A percentile compares a stretch with the other conserved stretches of the same genome.
These are phyloP conservation scores for Spinibarbus caldwelli DNA, from an alignment of 2,797 vertebrate genomes.

Conservation along the genomic window DNA sequence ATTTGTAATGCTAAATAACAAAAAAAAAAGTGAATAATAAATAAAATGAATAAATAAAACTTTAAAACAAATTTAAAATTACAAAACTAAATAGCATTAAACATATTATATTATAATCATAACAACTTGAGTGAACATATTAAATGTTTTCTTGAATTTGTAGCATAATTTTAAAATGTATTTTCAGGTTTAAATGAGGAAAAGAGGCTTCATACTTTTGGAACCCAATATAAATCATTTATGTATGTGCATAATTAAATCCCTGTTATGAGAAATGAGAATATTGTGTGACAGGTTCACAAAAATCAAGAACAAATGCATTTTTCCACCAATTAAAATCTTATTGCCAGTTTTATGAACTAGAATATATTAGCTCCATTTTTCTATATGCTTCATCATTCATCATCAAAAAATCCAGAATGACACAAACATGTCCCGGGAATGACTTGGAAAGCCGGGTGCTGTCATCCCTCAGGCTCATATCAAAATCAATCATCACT, in stretches of 20 bases:
- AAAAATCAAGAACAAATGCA: slow-evolving; percentile 24
- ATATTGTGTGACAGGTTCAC: background rate
- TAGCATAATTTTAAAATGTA: background rate
- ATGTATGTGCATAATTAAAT: slow-evolving; percentile 22
- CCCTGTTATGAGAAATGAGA: slow-evolving; percentile 13
- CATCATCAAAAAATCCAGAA: slow-evolving; percentile 38
- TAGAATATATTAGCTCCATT: slow-evolving; percentile 28
- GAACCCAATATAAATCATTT: background rate
- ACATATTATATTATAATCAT: background rate
- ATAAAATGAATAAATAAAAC: background rate
- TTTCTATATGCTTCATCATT: slow-evolving; percentile 40
- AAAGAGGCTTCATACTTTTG: background rate
- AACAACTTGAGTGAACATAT: background rate
- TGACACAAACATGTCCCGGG: slow-evolving; percentile 42
- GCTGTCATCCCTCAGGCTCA: slow-evolving; percentile 49
- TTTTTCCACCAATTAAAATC: slow-evolving; percentile 31
- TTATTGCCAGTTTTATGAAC: slow-evolving; percentile 32
- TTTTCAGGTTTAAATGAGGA: background rate
- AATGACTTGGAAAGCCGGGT: slow-evolving; percentile 36
- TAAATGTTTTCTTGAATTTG: background rate
- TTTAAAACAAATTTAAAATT: background rate
- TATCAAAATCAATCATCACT: slow-evolving; percentile 47
- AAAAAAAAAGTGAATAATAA: background rate
- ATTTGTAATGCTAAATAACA: background rate
- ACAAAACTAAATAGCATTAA: background rate